phyloP scores from a whole-genome alignment of 2,113 vertebrate genomes.

The Fukomys damarensis region DNA sequence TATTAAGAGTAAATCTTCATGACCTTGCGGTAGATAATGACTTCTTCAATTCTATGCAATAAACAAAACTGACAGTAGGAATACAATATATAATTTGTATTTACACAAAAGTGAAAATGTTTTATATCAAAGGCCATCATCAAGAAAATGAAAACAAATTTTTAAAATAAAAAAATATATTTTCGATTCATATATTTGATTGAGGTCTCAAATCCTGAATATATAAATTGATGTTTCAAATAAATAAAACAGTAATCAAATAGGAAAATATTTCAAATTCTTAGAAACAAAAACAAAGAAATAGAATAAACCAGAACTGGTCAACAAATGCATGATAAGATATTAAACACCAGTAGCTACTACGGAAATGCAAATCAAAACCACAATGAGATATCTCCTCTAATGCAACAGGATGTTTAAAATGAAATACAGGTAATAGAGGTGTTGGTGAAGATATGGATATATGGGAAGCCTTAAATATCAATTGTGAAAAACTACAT shows the following conservation, averaged over 20 bases:
- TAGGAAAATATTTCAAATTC: neutral
- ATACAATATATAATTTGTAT: neutral
- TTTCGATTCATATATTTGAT: too few relatives aligned
- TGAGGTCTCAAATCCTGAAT: too few relatives aligned
- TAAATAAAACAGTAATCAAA: neutral
- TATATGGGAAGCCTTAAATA: rapidly evolving
- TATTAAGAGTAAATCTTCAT: neutral
- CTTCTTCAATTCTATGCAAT: neutral
- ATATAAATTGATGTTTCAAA: too few relatives aligned
- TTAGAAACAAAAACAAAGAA: too few relatives aligned
- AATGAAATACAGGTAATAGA: neutral
- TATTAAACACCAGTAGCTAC: neutral
- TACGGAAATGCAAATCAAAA: too few relatives aligned
- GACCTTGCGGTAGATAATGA: neutral
- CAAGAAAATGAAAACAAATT: neutral
- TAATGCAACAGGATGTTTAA: too few relatives aligned
- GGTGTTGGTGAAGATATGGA: neutral
- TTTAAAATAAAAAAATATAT: too few relatives aligned
- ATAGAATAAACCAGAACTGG: neutral
- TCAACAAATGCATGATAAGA: neutral
- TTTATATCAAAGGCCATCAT: neutral
- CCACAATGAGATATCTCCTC: too few relatives aligned
- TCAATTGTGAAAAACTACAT: neutral
- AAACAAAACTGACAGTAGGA: neutral
- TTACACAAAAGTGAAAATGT: neutral